A percentile compares a stretch with the other conserved stretches of the same genome.
phyloP scores from a whole-genome alignment of 2,113 vertebrate species.

The Pseudopipra pipra region DNA sequence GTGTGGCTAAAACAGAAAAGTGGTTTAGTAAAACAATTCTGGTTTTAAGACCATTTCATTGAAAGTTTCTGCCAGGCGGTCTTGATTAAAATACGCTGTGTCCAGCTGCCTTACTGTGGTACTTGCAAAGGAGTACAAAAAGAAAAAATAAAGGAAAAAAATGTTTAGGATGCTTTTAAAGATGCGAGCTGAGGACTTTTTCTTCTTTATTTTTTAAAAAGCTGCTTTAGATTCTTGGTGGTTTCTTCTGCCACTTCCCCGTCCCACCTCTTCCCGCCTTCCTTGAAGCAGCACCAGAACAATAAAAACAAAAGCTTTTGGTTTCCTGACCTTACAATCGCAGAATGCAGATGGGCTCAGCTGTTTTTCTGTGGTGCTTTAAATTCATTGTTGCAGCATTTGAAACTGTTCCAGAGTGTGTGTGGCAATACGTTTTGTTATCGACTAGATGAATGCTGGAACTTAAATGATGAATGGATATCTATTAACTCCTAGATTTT shows the following conservation, averaged over 20 bases:
- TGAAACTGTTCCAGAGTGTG: neutral
- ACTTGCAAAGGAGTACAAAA: neutral
- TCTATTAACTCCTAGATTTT: neutral
- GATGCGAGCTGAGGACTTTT: neutral
- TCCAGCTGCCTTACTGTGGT: neutral
- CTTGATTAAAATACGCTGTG: neutral
- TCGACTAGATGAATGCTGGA: neutral
- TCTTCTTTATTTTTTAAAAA: neutral
- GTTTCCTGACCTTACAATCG: neutral
- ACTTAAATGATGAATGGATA: neutral
- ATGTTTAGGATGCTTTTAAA: neutral
- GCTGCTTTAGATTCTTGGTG: neutral
- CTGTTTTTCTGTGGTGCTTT: constrained; percentile 5
- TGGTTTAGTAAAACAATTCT: neutral
- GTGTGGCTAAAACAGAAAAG: neutral
- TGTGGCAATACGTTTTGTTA: neutral
- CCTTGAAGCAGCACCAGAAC: neutral
- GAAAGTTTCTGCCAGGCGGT: neutral
- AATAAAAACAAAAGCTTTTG: constrained; percentile 32
- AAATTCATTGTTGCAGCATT: neutral
- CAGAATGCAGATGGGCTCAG: neutral
- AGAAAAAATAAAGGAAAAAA: neutral
- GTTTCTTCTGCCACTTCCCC: neutral
- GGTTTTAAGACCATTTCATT: neutral
- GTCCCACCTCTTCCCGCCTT: neutral